Evolutionary conservation across 1,140 invertebrate species (phyloP).

Genomic region (Magallana ariakensis): DNA sequence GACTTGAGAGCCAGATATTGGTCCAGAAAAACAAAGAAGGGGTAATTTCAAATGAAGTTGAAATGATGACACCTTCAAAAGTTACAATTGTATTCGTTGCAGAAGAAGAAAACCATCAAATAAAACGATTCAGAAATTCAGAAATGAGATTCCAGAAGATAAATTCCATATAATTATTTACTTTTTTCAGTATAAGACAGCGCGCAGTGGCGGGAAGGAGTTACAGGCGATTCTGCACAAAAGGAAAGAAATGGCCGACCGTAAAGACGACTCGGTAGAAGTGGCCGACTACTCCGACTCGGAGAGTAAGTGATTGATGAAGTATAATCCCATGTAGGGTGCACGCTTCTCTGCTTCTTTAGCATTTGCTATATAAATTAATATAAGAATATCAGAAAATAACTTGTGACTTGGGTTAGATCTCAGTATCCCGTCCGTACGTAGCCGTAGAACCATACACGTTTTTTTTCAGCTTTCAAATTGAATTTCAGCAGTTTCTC

Average conservation of each 20-base stretch:
- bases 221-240: slow-evolving; percentile 58
- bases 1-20: slow-evolving; percentile 87
- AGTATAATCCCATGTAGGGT: background rate
- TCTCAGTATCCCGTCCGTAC: too few species aligned
- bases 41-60: slow-evolving; percentile 81
- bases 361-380: background rate
- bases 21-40: slow-evolving; percentile 88
- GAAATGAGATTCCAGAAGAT: too few species aligned
- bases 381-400: too few species aligned
- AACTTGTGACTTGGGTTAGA: too few species aligned
- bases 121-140: too few species aligned
- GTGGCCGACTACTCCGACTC: slow-evolving; percentile 50
- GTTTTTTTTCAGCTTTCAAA: too few species aligned
- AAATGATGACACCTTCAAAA: too few species aligned
- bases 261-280: slow-evolving; percentile 35
- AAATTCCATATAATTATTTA: background rate
- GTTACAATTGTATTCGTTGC: too few species aligned
- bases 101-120: too few species aligned
- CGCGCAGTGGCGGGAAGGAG: slow-evolving; percentile 52
- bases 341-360: slow-evolving; percentile 32
- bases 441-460: too few species aligned
- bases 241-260: slow-evolving; percentile 50
- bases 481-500: too few species aligned
- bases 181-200: slow-evolving; percentile 57
- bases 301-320: slow-evolving; percentile 50